These are phyloP conservation scores for Melanocharis versteri DNA, from an alignment of 2,113 vertebrate species.

Conservation along the genomic window DNA sequence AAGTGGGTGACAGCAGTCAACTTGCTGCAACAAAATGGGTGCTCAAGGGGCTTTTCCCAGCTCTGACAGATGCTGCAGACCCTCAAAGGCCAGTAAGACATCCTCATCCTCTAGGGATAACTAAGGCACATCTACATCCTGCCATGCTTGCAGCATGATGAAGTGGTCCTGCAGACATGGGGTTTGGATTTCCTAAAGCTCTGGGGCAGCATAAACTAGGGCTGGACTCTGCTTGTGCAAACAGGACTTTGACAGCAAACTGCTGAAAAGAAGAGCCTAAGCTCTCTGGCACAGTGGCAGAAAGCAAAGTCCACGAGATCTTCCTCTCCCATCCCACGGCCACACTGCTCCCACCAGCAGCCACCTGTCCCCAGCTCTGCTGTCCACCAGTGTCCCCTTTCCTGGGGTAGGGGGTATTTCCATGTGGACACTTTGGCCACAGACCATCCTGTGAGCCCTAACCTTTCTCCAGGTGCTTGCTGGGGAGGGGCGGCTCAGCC, in stretches of 20 bases:
- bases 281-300: neutral
- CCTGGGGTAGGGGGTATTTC: neutral
- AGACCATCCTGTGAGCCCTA: neutral
- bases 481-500: neutral
- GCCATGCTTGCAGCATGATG: accelerated
- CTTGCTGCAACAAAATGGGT: neutral
- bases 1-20: neutral
- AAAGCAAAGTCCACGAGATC: neutral
- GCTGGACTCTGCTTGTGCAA: neutral
- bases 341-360: neutral
- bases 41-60: neutral
- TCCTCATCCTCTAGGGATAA: neutral
- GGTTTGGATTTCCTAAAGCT: neutral
- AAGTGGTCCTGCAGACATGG: neutral
- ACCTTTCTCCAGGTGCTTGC: slow-evolving; percentile 62
- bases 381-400: neutral
- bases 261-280: neutral
- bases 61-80: neutral
- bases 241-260: neutral
- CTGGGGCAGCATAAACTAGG: neutral
- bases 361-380: neutral
- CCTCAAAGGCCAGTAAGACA: neutral
- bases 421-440: neutral
- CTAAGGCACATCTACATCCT: neutral
- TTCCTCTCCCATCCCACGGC: neutral